Evolutionary conservation across 2,113 vertebrate genomes (phyloP).

Genomic region (Petaurus breviceps): DNA sequence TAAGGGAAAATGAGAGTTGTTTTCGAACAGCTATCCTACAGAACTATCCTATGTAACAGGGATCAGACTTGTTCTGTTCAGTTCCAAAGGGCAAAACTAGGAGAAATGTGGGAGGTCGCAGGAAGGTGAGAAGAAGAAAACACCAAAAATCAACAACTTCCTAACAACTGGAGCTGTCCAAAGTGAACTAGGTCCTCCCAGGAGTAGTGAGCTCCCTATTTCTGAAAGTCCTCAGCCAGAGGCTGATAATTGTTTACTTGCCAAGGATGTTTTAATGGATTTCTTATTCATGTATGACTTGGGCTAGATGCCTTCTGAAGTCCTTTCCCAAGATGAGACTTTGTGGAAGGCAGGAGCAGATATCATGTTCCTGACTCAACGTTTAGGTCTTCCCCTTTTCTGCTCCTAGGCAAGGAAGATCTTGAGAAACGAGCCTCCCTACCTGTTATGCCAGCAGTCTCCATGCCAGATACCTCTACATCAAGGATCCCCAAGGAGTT

Average conservation of each 20-base stretch:
- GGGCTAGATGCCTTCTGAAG: not conserved
- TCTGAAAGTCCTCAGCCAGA: not conserved
- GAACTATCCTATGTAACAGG: not conserved
- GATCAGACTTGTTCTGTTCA: not conserved
- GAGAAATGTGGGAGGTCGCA: not conserved
- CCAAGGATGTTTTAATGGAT: not conserved
- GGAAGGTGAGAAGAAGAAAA: not conserved
- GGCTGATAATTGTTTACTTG: not conserved
- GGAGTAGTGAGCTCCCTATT: not conserved
- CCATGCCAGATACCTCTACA: not conserved
- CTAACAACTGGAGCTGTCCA: not conserved
- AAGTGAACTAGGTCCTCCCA: not conserved
- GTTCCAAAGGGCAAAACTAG: not conserved
- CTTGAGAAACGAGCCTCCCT: slow-evolving; percentile 69
- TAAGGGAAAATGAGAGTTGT: not conserved
- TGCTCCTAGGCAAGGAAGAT: slow-evolving; percentile 31
- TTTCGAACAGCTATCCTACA: not conserved
- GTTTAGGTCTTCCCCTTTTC: not conserved
- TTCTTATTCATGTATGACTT: not conserved
- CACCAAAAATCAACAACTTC: not conserved
- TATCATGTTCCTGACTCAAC: not conserved
- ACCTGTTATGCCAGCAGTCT: slow-evolving; percentile 10
- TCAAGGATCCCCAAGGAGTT: slow-evolving; percentile 31
- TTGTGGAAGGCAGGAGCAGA: not conserved
- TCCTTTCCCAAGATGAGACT: not conserved